phyloP scores from a whole-genome alignment of 2,113 vertebrate genomes.

The Cebidichthys violaceus region DNA sequence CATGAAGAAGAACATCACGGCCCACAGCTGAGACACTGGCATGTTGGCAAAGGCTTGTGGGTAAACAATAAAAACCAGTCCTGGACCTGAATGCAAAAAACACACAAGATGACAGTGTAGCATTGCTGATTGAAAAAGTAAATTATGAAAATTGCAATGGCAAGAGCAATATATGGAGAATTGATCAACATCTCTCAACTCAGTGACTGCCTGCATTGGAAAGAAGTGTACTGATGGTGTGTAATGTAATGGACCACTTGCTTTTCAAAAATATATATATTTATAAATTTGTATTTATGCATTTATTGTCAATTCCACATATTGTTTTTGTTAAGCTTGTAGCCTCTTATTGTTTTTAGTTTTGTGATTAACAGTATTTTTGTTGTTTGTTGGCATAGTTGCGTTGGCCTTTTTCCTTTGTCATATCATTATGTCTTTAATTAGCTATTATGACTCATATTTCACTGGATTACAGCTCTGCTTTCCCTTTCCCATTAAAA shows the following conservation, averaged over 20 bases:
- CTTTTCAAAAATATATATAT: not conserved
- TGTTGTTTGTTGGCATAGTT: not conserved
- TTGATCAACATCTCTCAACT: not conserved
- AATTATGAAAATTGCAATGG: not conserved
- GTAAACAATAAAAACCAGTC: constrained; percentile 84
- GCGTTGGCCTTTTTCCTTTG: not conserved
- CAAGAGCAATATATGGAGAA: not conserved
- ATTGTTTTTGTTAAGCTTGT: not conserved
- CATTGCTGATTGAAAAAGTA: not conserved
- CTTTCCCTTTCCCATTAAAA: not conserved
- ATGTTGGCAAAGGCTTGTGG: constrained; percentile 85
- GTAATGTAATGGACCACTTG: not conserved
- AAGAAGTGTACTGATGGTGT: not conserved
- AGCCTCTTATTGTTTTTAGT: not conserved
- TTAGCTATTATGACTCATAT: not conserved
- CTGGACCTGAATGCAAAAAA: constrained; percentile 75
- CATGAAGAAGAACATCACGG: constrained; percentile 85
- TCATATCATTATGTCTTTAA: not conserved
- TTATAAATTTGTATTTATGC: not conserved
- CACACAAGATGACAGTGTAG: not conserved
- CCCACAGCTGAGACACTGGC: constrained; percentile 84
- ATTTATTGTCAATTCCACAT: not conserved
- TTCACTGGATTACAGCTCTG: not conserved
- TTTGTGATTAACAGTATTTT: not conserved
- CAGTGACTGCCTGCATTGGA: not conserved